These are phyloP conservation scores for Odontocerum albicorne DNA, from an alignment of 2,888 invertebrate genomes.

Conservation along the genomic window DNA sequence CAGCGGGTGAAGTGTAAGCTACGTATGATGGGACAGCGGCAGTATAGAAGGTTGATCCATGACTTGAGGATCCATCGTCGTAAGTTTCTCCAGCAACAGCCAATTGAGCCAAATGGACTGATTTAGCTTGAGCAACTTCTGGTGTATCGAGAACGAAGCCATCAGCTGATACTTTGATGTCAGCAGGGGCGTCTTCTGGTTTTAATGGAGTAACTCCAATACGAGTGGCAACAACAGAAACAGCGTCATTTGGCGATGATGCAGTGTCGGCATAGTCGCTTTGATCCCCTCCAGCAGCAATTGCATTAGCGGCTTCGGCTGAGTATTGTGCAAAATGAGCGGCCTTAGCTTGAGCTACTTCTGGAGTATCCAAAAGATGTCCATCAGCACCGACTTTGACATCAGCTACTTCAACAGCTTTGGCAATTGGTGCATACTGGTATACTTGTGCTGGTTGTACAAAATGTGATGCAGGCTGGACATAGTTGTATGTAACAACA, in stretches of 20 bases:
- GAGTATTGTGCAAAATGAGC: slow-evolving; percentile 57
- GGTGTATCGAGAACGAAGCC: slow-evolving; percentile 57
- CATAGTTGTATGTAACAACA: neutral
- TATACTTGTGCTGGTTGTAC: slow-evolving; percentile 9
- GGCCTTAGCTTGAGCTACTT: slow-evolving; percentile 62
- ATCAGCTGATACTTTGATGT: slow-evolving; percentile 54
- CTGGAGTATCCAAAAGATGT: slow-evolving; percentile 58
- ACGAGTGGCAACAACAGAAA: slow-evolving; percentile 9
- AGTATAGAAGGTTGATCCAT: slow-evolving; percentile 3
- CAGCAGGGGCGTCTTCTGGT: slow-evolving; percentile 46
- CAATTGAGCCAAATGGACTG: slow-evolving; percentile 49
- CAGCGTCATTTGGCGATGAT: slow-evolving; percentile 8
- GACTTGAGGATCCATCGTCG: slow-evolving; percentile 14
- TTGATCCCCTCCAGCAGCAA: slow-evolving; percentile 38
- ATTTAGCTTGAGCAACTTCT: slow-evolving; percentile 57
- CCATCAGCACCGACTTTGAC: slow-evolving; percentile 30
- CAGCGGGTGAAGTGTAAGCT: slow-evolving; percentile 25
- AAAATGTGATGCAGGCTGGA: slow-evolving; percentile 7
- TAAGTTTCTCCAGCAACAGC: slow-evolving; percentile 41
- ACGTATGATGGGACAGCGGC: slow-evolving; percentile 14
- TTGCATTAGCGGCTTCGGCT: slow-evolving; percentile 47
- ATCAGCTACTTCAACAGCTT: slow-evolving; percentile 25
- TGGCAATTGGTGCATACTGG: slow-evolving; percentile 2
- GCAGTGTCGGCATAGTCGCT: slow-evolving; percentile 14
- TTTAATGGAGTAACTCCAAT: slow-evolving; percentile 38